Base-by-base conservation (phyloP, 2,113 vertebrate species). In the Hiodon alosoides region DNA sequence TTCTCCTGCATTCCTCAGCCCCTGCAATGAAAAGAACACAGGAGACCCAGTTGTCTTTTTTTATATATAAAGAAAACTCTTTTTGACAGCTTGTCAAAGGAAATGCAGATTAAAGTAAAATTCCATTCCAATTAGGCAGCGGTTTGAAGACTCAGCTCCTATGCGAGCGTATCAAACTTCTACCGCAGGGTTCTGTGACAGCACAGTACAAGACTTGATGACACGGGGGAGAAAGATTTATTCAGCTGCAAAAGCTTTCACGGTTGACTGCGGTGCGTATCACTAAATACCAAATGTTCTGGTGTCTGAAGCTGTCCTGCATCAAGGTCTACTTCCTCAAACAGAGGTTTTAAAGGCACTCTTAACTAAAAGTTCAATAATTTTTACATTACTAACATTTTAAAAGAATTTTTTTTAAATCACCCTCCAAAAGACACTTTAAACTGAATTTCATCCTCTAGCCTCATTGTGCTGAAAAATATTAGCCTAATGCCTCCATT, bases 1-100 rank as follows among this genome's bases (percentile, higher is more conserved):
- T 96, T 84, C 94, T 89, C 86, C 94, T 90, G 81, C 94, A 96
- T 85, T 96, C 94, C 83, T 96, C 94, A 54, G 94, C 94, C 94
- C 94, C 94, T 96, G 78, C 57, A 90, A 90, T 9, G 75, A 10
- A 87, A 67, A 58, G 73, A 77, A 61, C n/a, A 10, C 52, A 16
- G 64, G 48, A 48, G 60, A 47, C 50, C 17, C 47, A 17, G 7
- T 3, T 64, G 14, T 16, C 14, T 11, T 59, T 14, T 11, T 2
- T n/a, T 5, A 6, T 54, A 6, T 54, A 5, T 69, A n/a, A 16
- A n/a, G 10, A 6, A 59, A 64, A 76, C 46, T 14, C 4, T 52
- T 70, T 77, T 52, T 11, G 61, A 79, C 47, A 72, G 64, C 10
- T 71, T 69, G 67, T 76, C 59, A 67, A 52, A 47, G 62, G 3